A percentile compares a stretch with the other conserved stretches of the same genome.
phyloP scores from a whole-genome alignment of 1,140 invertebrate genomes.

The Popillia japonica region DNA sequence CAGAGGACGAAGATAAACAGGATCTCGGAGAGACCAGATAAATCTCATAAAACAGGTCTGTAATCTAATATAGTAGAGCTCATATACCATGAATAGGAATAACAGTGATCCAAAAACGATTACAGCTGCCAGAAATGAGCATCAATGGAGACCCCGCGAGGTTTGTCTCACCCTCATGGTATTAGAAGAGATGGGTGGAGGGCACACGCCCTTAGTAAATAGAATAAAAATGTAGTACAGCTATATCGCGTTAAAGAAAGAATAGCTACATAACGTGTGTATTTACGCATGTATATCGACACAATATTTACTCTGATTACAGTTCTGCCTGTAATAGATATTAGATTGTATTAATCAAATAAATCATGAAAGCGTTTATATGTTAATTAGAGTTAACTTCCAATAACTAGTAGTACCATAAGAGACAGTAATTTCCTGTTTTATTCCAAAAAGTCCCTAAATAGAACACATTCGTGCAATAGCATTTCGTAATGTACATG shows the following conservation, averaged over 20 bases:
- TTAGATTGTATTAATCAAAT: too few species aligned
- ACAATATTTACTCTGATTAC: too few species aligned
- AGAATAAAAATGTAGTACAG: constrained; percentile 12
- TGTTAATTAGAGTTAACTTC: too few species aligned
- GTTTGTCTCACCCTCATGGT: constrained; percentile 45
- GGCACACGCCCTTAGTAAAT: constrained; percentile 2
- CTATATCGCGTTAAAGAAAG: background rate
- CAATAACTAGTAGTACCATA: too few species aligned
- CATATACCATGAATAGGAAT: constrained; percentile 58
- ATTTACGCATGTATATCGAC: background rate
- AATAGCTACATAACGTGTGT: background rate
- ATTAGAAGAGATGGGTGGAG: constrained; percentile 35
- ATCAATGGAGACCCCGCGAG: constrained; percentile 54
- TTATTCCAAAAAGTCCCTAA: too few species aligned
- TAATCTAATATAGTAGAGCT: constrained; percentile 59
- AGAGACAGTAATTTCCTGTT: too few species aligned
- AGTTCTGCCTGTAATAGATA: too few species aligned
- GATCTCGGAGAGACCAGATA: constrained; percentile 35
- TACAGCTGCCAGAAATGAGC: constrained; percentile 62
- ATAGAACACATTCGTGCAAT: too few species aligned
- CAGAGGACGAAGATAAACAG: constrained; percentile 27
- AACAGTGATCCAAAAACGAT: constrained; percentile 61
- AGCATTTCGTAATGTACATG: too few species aligned
- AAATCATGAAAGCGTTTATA: too few species aligned
- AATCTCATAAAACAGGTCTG: constrained; percentile 52